Evolutionary conservation across 2,797 vertebrate genomes (phyloP), one percentile per base, ranked within the genome.

Genomic region (Pristis pectinata): DNA sequence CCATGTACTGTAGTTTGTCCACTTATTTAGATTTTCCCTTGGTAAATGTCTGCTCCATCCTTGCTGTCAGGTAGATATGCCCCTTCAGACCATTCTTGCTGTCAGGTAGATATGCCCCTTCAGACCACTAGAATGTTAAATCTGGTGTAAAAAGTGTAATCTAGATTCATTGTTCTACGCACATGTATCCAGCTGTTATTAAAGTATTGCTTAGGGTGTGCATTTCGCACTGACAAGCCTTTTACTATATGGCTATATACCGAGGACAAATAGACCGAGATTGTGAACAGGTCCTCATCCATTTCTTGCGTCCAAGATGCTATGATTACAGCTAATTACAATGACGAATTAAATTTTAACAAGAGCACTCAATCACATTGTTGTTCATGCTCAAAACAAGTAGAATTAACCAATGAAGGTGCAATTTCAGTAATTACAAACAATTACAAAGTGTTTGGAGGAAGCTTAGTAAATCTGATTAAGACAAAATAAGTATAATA

Each of bases 321-420:
- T 96, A 96, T 97, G 97, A 98, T 98, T 98, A 98, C 96, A 96
- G 97, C 97, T 98, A 98, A 98, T 98, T 98, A 98, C 97, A 98
- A 97, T 98, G 97, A 98, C 96, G 97, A 97, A 98, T 97, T 97
- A 96, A 96, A 96, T 96, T 96, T 96, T 97, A 96, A 97, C 97
- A 97, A 96, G 97, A 96, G 97, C 94, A 96, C 97, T 98, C 98
- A 97, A 97, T 98, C 97, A 98, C 96, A 97, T 97, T 97, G 97
- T 93, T 96, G 97, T 96, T 97, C 97, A 97, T 96, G 97, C 97
- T 96, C 97, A 97, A 98, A 97, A 97, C 95, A 95, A 95, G 94
- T 1, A 41, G 94, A 96, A 95, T 96, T 95, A 94, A 96, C 97
- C 97, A 96, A 95, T 95, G 95, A 97, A 97, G 97, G 97, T 97